Base-by-base conservation (phyloP, 2,797 vertebrate genomes). In the Schizopygopsis malacanthus region DNA sequence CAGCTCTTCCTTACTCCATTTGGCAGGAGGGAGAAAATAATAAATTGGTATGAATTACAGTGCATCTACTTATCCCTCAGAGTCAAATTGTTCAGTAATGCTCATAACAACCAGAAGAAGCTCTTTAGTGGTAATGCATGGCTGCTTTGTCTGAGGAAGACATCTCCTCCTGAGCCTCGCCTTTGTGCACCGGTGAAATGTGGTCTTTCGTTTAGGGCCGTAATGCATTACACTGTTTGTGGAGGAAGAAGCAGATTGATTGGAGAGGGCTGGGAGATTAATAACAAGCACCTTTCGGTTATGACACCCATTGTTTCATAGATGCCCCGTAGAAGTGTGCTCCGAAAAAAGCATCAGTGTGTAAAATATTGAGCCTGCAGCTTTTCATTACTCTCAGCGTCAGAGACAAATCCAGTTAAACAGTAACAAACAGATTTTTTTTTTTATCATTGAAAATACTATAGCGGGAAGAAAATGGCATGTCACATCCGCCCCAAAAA, bases 261-360 rank as follows among this genome's bases (percentile, higher is more conserved):
- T 96, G 95, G 91, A 93, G 95, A 92, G 92, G 88, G 76, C 90
- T 91, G 91, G 85, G 95, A 96, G 96, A 98, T 97, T 96, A 96
- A 98, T 98, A 97, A 95, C 92, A 90, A 91, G 92, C 92, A 93
- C 95, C 92, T 96, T 95, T 95, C 91, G 96, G 94, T 97, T 97
- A 96, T 97, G 96, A 96, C 96, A 97, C 92, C 94, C 94, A 97
- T 97, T 97, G 97, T 98, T 97, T 97, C 95, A 95, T 94, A 94
- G 92, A 91, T 95, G 93, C 92, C 94, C 94, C 92, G 93, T 93
- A 95, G 95, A 96, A 93, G 92, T 95, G 95, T 81, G 84, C 77
- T 89, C 84, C 67, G 84, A 83, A 88, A 98, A 98, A 98, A 96
- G 96, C 94, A 97, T 97, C 95, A 95, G 94, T 96, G 95, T 97